phyloP scores from a whole-genome alignment of 2,113 vertebrate species.

The Amblyornis subalaris region DNA sequence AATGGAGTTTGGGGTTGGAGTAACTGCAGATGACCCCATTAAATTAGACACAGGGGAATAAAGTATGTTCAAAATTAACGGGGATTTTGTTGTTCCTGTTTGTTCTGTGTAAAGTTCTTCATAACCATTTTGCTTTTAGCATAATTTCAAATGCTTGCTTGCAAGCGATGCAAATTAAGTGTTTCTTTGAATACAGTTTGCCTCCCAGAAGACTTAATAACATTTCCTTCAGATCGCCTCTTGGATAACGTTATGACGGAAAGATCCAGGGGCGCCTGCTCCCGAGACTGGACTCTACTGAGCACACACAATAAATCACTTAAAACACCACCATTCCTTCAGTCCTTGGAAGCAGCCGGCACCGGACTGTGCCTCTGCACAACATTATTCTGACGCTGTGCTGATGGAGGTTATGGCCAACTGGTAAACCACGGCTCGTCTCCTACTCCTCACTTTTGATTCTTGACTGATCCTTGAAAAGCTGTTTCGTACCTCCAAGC shows the following conservation, averaged over 20 bases:
- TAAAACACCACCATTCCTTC: slow-evolving; percentile 8
- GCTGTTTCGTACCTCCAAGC: neutral
- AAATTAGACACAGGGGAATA: neutral
- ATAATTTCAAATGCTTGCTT: neutral
- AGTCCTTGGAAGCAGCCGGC: slow-evolving; percentile 27
- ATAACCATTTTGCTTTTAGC: neutral
- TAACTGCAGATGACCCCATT: neutral
- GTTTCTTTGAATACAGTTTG: slow-evolving; percentile 14
- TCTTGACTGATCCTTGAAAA: neutral
- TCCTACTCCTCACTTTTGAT: slow-evolving; percentile 7
- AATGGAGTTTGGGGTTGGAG: neutral
- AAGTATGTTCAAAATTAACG: neutral
- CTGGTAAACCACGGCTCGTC: neutral
- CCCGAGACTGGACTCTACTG: neutral
- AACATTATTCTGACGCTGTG: neutral
- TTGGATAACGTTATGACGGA: slow-evolving; percentile 36
- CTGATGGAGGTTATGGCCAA: neutral
- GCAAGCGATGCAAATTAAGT: slow-evolving; percentile 46
- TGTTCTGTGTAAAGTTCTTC: neutral
- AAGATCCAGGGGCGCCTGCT: slow-evolving; percentile 21
- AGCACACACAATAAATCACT: slow-evolving; percentile 49
- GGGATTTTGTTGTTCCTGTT: neutral
- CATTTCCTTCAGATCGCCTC: slow-evolving; percentile 21
- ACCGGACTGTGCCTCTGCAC: slow-evolving; percentile 36
- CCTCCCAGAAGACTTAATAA: slow-evolving; percentile 21